These are phyloP conservation scores for Pyrrhosoma nymphula DNA, from an alignment of 2,888 invertebrate species.

Conservation along the genomic window DNA sequence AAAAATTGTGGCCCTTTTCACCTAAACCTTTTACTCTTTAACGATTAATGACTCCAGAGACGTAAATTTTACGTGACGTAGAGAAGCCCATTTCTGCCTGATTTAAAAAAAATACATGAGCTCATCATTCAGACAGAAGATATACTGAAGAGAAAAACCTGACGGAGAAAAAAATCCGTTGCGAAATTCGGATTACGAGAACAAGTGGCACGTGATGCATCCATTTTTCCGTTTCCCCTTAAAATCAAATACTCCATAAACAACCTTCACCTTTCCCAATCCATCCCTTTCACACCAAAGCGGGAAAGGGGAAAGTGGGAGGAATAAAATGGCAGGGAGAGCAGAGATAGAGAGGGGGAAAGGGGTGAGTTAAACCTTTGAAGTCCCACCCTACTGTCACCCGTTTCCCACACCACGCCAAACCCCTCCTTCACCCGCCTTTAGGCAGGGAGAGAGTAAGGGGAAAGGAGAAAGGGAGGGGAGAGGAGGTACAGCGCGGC, in stretches of 20 bases:
- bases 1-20: too few species aligned
- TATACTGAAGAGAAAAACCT: not conserved
- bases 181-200: not conserved
- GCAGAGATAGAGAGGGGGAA: not conserved
- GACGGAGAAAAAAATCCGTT: not conserved
- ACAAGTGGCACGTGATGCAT: slow-evolving; percentile 8
- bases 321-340: not conserved
- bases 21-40: too few species aligned
- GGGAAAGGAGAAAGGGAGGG: not conserved
- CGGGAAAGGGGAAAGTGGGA: not conserved
- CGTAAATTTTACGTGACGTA: not conserved
- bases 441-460: not conserved
- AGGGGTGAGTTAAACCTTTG: slow-evolving; percentile 10
- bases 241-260: slow-evolving; percentile 22
- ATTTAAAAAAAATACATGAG: not conserved
- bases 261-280: slow-evolving; percentile 28
- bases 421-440: not conserved
- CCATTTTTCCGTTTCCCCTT: not conserved
- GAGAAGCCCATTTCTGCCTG: not conserved
- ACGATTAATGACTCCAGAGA: not conserved
- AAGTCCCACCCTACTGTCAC: slow-evolving; percentile 14
- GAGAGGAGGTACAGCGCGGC: slow-evolving; percentile 19
- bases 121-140: not conserved
- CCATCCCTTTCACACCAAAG: not conserved
- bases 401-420: not conserved